Conservation (phyloP, 2,888 invertebrate species). For the Perithous albicinctus region DNA sequence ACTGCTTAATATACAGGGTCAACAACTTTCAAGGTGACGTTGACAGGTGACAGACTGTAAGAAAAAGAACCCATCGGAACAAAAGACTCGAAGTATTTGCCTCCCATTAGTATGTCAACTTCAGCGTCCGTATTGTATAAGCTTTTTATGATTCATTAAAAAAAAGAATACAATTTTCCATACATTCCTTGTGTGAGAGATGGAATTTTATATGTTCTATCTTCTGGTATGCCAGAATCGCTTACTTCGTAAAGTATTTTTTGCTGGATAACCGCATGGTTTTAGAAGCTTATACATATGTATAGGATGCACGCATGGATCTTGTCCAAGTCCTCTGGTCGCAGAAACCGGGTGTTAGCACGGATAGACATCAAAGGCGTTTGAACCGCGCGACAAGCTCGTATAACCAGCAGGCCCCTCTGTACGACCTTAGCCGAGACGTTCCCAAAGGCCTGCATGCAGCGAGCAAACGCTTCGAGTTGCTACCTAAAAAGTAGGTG, state of each 20-base stretch:
- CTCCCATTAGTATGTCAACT: background rate
- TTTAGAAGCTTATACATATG: conserved; percentile 10
- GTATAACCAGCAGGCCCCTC: conserved; percentile 25
- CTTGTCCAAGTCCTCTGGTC: conserved; percentile 13
- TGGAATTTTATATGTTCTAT: background rate
- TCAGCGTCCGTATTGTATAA: background rate
- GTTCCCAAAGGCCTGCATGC: conserved; percentile 36
- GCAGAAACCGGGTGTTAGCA: conserved; percentile 24
- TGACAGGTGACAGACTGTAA: too few species aligned
- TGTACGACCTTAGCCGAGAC: conserved; percentile 33
- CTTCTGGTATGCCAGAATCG: background rate
- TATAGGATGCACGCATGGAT: background rate
- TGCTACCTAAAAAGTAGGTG: conserved; percentile 72
- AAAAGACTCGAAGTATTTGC: background rate
- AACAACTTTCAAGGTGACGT: too few species aligned
- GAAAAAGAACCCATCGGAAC: too few species aligned
- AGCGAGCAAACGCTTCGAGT: conserved; percentile 2
- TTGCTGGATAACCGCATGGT: conserved; percentile 5
- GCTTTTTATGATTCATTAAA: background rate
- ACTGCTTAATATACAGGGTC: too few species aligned
- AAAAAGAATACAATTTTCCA: background rate
- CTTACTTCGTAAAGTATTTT: conserved; percentile 3
- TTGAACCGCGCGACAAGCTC: conserved; percentile 39
- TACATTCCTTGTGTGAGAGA: background rate
- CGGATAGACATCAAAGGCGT: conserved; percentile 26